Base-by-base conservation (phyloP, 37 sponge, comb jelly and placozoan genomes). In the Cliona cf. orientalis region DNA sequence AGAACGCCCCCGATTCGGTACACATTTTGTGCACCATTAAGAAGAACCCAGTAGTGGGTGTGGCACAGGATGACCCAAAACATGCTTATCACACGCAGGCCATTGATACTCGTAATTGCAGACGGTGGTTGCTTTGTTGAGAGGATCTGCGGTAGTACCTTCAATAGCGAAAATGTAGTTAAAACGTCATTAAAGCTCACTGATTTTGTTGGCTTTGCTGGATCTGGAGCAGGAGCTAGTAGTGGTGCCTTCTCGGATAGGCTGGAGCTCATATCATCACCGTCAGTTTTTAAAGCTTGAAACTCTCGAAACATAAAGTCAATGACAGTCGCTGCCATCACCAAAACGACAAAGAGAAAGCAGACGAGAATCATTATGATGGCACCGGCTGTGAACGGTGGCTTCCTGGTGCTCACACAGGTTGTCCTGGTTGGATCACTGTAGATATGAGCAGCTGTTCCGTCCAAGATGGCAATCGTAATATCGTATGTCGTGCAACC, bases 51-150 rank as follows among this genome's bases (percentile, higher is more conserved):
- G 62, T 81, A 1, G 53, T 74, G 49, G 43, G 76, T 35, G 53
- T 96, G 97, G 12, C 94, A 73, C 1, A 90, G 32, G 17, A 96
- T 92, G 29, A 93, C 91, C 97, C 97, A 96, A 38, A 78, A 87
- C 88, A 96, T 90, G 45, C 94, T 93, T 1, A 96, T 86, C 49
- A 88, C 84, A 6, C 97, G 86, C 21, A 96, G 68, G 1, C 93
- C 93, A 68, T 96, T 89, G 28, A 93, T 53, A 45, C 91, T 76
- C 9, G 82, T 76, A 45, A 96, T 90, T 31, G 88, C 89, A 60
- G 49, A 22, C 6, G 91, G 79, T 3, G 91, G 69, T 32, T 85
- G 89, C 1, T 74, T 58, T 22, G 92, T 95, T n/a, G 87, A 59
- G 37, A 95, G 44, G 42, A 94, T 42, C 31, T 60, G 43, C 4